Base-by-base conservation (phyloP, 2,797 vertebrate species). In the Lophotriccus pileatus region DNA sequence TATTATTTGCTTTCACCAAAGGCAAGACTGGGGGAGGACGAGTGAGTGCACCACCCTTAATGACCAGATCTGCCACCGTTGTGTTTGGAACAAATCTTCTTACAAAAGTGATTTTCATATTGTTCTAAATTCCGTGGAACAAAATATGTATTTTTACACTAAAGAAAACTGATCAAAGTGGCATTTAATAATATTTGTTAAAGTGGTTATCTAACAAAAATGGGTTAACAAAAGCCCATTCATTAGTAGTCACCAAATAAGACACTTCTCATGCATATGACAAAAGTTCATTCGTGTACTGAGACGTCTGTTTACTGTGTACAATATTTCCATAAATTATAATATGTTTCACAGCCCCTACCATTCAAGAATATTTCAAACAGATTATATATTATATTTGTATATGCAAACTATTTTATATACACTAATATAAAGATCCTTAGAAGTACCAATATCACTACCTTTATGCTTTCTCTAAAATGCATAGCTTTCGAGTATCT, bases 401-500 rank as follows among this genome's bases (percentile, higher is more conserved):
- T 87, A 94, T 96, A 96, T 52, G 86, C 76, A 96, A 97, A 93
- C 62, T 74, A 96, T 94, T 97, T 96, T 96, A 96, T 88, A 95
- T 92, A 97, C 89, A 95, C 93, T 92, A 95, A 95, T 94, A 95
- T 96, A 95, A 97, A 96, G 94, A 91, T 93, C 87, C 93, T 93
- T 93, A 97, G 85, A 93, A 96, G 95, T 90, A 96, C 92, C 94
- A 90, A 89, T 93, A 95, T 95, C 92, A 92, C 91, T 91, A 91
- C 84, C 91, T 97, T 95, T 92, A 86, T 37, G 80, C 89, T 89
- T 93, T 91, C 91, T 93, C 76, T 93, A 97, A 97, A 96, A 93
- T 94, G 87, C 89, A 97, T 97, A 95, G 95, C 93, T 97, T 95
- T 94, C 90, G 44, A 97, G 72, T 95, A 92, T 95, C 95, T 96